Conservation (phyloP, 2,888 invertebrate species). For the Balanococcus diminutus region DNA sequence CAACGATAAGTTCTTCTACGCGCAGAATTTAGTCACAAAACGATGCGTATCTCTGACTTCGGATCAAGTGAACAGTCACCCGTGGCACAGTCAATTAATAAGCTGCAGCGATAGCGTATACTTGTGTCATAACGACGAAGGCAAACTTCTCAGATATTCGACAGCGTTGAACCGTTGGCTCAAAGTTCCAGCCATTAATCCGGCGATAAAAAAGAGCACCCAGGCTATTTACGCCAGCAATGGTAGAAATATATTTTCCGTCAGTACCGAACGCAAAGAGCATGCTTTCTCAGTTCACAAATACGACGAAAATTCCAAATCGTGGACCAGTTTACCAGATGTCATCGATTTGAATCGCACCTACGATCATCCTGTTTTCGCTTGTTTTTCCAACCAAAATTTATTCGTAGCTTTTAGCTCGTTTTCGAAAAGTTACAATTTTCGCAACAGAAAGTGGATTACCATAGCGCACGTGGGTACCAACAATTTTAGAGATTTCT, state of each 20-base stretch:
- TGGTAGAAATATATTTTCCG: background rate
- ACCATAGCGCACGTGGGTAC: background rate
- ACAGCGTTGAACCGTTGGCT: background rate
- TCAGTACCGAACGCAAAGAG: background rate
- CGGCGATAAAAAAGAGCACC: background rate
- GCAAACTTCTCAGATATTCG: background rate
- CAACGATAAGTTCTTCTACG: background rate
- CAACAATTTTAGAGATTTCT: background rate
- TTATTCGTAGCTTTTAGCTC: background rate
- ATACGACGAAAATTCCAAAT: background rate
- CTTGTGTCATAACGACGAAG: background rate
- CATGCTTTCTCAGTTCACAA: background rate
- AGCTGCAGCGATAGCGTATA: constrained; percentile 9
- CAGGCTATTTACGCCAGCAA: background rate
- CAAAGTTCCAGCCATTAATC: background rate
- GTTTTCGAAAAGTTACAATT: background rate
- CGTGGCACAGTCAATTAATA: background rate
- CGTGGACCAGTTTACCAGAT: background rate
- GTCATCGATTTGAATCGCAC: background rate
- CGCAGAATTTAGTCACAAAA: constrained; percentile 25
- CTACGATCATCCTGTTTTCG: background rate
- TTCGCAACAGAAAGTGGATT: background rate
- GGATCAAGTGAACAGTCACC: background rate
- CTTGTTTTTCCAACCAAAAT: background rate
- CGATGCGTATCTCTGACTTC: constrained; percentile 22